phyloP scores from a whole-genome alignment of 2,888 invertebrate genomes.

The Prenolepis imparis region DNA sequence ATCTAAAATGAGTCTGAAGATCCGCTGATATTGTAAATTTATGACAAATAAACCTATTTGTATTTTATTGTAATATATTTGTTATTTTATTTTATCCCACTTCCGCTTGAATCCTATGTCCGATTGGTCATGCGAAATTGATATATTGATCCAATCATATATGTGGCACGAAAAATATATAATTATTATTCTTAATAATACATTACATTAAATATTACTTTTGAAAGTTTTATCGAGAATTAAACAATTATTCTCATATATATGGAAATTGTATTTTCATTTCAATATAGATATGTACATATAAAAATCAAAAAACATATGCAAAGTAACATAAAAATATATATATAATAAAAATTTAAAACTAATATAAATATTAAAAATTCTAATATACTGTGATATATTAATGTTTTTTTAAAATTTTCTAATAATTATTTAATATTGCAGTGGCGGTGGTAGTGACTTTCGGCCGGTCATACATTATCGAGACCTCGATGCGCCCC shows the following conservation, averaged over 20 bases:
- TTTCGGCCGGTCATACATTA: slow-evolving; percentile 96
- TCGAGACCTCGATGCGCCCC: slow-evolving; percentile 96
- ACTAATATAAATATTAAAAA: neutral
- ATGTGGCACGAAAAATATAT: neutral
- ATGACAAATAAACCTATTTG: slow-evolving; percentile 81
- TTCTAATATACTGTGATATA: neutral
- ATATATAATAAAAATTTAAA: neutral
- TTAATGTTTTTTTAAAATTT: neutral
- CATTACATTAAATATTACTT: too few species aligned
- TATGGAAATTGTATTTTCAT: neutral
- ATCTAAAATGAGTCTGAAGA: slow-evolving; percentile 24
- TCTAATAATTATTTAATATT: slow-evolving; percentile 82
- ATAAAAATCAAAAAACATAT: neutral
- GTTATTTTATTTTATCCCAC: slow-evolving; percentile 80
- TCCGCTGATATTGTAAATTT: slow-evolving; percentile 64
- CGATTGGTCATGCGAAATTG: slow-evolving; percentile 68
- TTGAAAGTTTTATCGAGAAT: slow-evolving; percentile 10
- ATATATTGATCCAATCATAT: neutral
- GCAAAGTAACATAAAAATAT: neutral
- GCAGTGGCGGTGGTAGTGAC: slow-evolving; percentile 91
- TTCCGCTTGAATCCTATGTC: slow-evolving; percentile 77
- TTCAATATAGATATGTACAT: neutral
- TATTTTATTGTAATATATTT: slow-evolving; percentile 70
- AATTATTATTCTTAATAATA: slow-evolving; percentile 4
- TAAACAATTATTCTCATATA: neutral